phyloP scores from a whole-genome alignment of 2,113 vertebrate genomes.

The Centrocercus urophasianus region DNA sequence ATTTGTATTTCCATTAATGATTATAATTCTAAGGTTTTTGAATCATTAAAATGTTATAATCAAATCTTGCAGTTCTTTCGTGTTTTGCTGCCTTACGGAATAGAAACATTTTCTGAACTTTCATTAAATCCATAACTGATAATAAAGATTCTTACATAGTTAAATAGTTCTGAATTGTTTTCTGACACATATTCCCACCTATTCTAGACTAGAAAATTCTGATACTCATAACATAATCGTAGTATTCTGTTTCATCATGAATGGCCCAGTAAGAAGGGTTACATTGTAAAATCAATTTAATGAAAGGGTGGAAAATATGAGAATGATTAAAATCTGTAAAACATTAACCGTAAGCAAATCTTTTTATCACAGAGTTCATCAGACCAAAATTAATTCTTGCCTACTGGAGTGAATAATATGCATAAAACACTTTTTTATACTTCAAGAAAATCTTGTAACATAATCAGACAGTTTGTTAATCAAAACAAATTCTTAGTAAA shows the following conservation, averaged over 20 bases:
- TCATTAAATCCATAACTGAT: background rate
- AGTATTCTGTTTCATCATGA: background rate
- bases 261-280: background rate
- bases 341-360: background rate
- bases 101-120: background rate
- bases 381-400: background rate
- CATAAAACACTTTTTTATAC: background rate
- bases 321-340: conserved; percentile 4
- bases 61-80: background rate
- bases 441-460: background rate
- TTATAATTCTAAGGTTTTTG: background rate
- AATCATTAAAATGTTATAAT: background rate
- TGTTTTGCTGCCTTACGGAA: background rate
- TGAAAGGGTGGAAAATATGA: background rate
- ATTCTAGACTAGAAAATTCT: background rate
- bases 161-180: background rate
- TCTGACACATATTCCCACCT: background rate
- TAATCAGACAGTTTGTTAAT: background rate
- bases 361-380: background rate
- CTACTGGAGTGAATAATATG: background rate
- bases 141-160: background rate
- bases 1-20: background rate
- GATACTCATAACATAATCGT: background rate
- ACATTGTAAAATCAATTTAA: background rate
- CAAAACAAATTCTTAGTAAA: background rate